A percentile compares a stretch with the other conserved stretches of the same genome.
Evolutionary conservation across 2,888 invertebrate species (phyloP).

Genomic region (Euzophera pinguis): DNA sequence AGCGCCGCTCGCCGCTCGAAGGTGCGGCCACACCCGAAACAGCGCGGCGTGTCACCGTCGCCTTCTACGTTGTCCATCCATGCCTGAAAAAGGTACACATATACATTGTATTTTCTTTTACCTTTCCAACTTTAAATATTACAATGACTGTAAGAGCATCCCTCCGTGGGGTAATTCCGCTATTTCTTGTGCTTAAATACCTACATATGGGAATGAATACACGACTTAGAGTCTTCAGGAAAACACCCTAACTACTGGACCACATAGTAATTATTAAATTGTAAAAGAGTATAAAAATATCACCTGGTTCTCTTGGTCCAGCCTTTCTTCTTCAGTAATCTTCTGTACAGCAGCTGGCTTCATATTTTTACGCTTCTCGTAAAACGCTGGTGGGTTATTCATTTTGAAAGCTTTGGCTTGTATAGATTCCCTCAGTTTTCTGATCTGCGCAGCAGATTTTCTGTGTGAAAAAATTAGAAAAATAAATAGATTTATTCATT

Average conservation of each 20-base stretch:
- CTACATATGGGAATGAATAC: too few relatives aligned
- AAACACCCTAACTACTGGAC: too few relatives aligned
- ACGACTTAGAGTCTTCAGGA: too few relatives aligned
- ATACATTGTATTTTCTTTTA: too few relatives aligned
- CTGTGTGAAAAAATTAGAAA: conserved; percentile 49
- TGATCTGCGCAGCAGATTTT: conserved; percentile 84
- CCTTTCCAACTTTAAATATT: too few relatives aligned
- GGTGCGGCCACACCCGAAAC: conserved; percentile 84
- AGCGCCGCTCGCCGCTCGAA: conserved; percentile 87
- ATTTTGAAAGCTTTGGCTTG: conserved; percentile 82
- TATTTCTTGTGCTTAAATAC: too few relatives aligned
- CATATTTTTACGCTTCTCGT: conserved; percentile 61
- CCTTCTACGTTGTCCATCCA: conserved; percentile 84
- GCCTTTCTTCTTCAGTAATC: conserved; percentile 67
- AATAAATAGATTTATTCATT: too few relatives aligned
- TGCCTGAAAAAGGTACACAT: conserved; percentile 52
- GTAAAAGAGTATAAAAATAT: too few relatives aligned
- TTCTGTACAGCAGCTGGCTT: conserved; percentile 45
- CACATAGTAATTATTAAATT: too few relatives aligned
- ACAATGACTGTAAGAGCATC: too few relatives aligned
- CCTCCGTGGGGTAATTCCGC: too few relatives aligned
- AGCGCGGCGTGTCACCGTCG: conserved; percentile 80
- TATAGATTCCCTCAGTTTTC: conserved; percentile 83
- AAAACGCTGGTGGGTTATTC: conserved; percentile 78
- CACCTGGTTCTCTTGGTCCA: conserved; percentile 81